Conservation (phyloP, 92 coral and sea anemone genomes). For the Zoanthus sociatus region DNA sequence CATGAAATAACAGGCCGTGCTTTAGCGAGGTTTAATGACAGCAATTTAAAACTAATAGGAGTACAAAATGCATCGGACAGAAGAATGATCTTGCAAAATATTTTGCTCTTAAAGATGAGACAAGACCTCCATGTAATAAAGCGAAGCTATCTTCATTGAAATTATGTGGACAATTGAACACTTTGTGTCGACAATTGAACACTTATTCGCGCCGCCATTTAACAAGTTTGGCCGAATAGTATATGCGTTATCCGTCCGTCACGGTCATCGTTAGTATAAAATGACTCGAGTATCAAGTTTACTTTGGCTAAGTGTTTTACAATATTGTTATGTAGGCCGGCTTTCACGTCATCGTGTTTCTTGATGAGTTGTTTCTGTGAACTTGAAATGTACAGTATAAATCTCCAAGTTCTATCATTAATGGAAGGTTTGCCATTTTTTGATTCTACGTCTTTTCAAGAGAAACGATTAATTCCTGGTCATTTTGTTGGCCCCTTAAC, state of each 20-base stretch:
- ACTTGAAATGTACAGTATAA: too few relatives aligned
- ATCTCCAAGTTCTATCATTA: too few relatives aligned
- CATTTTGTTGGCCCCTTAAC: too few relatives aligned
- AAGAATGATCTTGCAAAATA: constrained; percentile 9
- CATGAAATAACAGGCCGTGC: constrained; percentile 44
- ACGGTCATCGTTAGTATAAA: not conserved
- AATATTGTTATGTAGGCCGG: not conserved
- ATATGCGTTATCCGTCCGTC: not conserved
- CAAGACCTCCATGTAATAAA: constrained; percentile 39
- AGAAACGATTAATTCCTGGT: too few relatives aligned
- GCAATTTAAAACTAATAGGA: constrained; percentile 13
- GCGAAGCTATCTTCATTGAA: not conserved
- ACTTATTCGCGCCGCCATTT: not conserved
- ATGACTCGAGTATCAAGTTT: not conserved
- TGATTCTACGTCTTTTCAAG: too few relatives aligned
- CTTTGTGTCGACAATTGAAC: not conserved
- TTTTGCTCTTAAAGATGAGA: constrained; percentile 32
- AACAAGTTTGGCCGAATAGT: too few relatives aligned
- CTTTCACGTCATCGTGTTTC: not conserved
- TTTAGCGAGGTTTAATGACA: constrained; percentile 23
- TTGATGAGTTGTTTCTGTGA: too few relatives aligned
- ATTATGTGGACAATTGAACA: not conserved
- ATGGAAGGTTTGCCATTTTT: too few relatives aligned
- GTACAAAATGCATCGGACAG: constrained; percentile 16
- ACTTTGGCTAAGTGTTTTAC: not conserved